A percentile compares a stretch with the other conserved stretches of the same genome.
Evolutionary conservation across 1,140 invertebrate species (phyloP).

Genomic region (Hyphantria cunea): DNA sequence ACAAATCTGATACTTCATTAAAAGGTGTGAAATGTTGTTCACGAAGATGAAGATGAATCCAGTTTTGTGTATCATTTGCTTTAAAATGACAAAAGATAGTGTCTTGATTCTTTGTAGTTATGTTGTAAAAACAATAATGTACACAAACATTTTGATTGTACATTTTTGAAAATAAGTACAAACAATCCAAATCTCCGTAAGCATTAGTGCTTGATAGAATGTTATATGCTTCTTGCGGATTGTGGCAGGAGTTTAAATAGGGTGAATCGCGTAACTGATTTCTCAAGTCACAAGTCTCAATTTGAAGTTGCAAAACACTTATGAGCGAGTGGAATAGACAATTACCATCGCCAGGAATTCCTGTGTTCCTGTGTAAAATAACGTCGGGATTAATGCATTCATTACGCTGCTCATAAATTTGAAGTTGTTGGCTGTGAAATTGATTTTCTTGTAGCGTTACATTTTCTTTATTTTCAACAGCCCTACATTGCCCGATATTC

Average conservation of each 20-base stretch:
- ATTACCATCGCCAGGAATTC: slow-evolving; percentile 40
- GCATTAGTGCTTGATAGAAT: slow-evolving; percentile 37
- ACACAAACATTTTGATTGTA: slow-evolving; percentile 48
- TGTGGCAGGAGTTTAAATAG: slow-evolving; percentile 43
- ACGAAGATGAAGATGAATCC: slow-evolving; percentile 43
- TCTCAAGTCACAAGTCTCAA: slow-evolving; percentile 39
- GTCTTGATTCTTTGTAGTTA: slow-evolving; percentile 37
- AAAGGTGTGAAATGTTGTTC: slow-evolving; percentile 38
- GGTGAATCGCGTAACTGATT: slow-evolving; percentile 39
- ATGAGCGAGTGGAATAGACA: slow-evolving; percentile 43
- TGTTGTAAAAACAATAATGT: slow-evolving; percentile 41
- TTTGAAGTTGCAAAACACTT: slow-evolving; percentile 42
- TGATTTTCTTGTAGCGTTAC: too few species aligned
- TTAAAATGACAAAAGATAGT: slow-evolving; percentile 40
- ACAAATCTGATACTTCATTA: too few species aligned
- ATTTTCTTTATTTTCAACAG: slow-evolving; percentile 35
- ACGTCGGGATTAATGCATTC: slow-evolving; percentile 42
- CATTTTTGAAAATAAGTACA: slow-evolving; percentile 40
- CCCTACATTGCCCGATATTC: slow-evolving; percentile 33
- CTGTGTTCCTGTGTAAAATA: slow-evolving; percentile 38
- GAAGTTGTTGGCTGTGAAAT: slow-evolving; percentile 45
- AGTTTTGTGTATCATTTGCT: slow-evolving; percentile 41
- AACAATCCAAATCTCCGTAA: slow-evolving; percentile 43
- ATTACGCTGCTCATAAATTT: slow-evolving; percentile 40
- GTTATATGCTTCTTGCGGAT: slow-evolving; percentile 40